Base-by-base conservation (phyloP, 2,888 invertebrate species). In the Axea sp. region DNA sequence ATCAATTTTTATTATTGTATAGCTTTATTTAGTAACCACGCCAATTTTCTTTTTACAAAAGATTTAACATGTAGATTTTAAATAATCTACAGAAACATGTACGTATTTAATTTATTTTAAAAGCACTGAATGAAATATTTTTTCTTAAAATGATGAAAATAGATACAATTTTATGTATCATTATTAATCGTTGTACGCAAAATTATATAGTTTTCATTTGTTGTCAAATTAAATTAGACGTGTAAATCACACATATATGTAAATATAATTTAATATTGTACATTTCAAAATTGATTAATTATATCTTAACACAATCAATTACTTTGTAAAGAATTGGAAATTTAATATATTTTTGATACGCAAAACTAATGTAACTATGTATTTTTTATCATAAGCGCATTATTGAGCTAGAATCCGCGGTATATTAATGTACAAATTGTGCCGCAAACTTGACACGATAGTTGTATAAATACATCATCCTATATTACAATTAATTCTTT, bases 311-410 rank as follows among this genome's bases (percentile, higher is more conserved):
- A 7, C 15, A 51, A 51, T 51, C 4, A 37, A 30, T 60, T 47
- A 37, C 3, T 55, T 65, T 65, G 65, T 60, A 60, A 39, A 37
- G 31, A 57, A 67, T 39, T 67, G 37, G 57, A 49, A 39, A 67
- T 30, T 47, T 53, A 68, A 68, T 68, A 68, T 68, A 68, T 68
- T 68, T 68, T 68, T 68, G 67, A 68, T 68, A 68, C 57, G 14
- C 31, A 55, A 57, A 30, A 41, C 14, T 57, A 43, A 49, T 37
- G 3, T 30, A 57, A 57, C 26, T 47, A 15, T 67, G 55, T 67
- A 43, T 41, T 57, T 57, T 57, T 57, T 57, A 67, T 55, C 4
- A 45, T 55, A 55, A 37, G 9, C 26, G 26, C 31, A 49, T 9
- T 19, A 49, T 12, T 47, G 9, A 43, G 31, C 31, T 14, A n/a